A percentile compares a stretch with the other conserved stretches of the same genome.
phyloP scores from a whole-genome alignment of 2,888 invertebrate genomes.

The Horisme vitalbata region DNA sequence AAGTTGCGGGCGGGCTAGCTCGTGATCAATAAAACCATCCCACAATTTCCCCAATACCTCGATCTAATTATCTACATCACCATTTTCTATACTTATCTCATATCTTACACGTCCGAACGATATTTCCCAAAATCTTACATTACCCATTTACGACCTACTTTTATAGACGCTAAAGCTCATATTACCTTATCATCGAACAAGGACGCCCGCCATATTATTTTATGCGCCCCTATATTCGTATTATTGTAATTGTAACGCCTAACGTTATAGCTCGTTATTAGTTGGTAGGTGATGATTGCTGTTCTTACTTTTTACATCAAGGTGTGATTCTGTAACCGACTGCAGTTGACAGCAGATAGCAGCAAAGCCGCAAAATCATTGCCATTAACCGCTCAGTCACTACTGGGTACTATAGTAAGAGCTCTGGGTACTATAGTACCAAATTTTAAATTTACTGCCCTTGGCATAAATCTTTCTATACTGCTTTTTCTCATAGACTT shows the following conservation, averaged over 20 bases:
- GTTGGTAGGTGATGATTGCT: conserved; percentile 21
- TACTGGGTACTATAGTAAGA: no score
- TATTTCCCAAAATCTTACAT: conserved; percentile 19
- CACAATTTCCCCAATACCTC: no score
- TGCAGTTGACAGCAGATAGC: no score
- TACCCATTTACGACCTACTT: conserved; percentile 33
- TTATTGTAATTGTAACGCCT: conserved; percentile 42
- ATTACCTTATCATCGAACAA: conserved; percentile 32
- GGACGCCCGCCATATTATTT: conserved; percentile 41
- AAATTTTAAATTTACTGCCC: no score
- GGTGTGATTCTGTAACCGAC: no score
- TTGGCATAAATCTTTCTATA: no score
- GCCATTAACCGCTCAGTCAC: no score
- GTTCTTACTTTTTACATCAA: conserved; percentile 9
- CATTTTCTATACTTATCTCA: conserved; percentile 13
- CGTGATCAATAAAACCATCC: no score
- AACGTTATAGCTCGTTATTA: conserved; percentile 31
- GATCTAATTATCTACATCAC: conserved; percentile 14
- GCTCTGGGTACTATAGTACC: no score
- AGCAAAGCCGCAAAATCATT: no score
- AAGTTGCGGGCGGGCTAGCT: no score
- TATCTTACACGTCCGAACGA: conserved; percentile 19
- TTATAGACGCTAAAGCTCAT: conserved; percentile 33
- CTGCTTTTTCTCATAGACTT: no score
- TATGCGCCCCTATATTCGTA: conserved; percentile 38